A percentile compares a stretch with the other conserved stretches of the same genome.
Evolutionary conservation across 1,140 invertebrate species (phyloP).

Genomic region (Caenorhabditis brenneri): DNA sequence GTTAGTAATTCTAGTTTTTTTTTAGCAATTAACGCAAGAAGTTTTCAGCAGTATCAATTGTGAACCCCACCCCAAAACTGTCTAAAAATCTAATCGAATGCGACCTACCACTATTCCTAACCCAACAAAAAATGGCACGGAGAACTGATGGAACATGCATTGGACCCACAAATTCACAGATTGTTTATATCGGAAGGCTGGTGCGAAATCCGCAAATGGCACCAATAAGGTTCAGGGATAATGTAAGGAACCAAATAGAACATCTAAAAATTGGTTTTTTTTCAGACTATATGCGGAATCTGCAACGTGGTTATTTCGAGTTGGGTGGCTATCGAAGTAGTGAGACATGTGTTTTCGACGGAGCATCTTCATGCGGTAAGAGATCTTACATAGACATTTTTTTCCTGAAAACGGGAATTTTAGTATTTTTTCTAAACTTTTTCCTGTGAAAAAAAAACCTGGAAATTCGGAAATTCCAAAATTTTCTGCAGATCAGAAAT

Average conservation of each 20-base stretch:
- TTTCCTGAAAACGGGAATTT: too few species aligned
- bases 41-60: not conserved
- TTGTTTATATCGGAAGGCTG: not conserved
- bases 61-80: not conserved
- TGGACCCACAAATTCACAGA: not conserved
- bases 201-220: not conserved
- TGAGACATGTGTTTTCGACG: not conserved
- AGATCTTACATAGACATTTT: too few species aligned
- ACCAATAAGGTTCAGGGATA: too few species aligned
- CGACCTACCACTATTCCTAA: not conserved
- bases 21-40: too few species aligned
- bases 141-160: not conserved
- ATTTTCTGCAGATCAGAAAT: too few species aligned
- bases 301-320: not conserved
- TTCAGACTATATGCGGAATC: not conserved
- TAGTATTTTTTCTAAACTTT: too few species aligned
- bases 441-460: too few species aligned
- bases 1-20: not conserved
- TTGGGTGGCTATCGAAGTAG: not conserved
- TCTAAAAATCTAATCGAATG: not conserved
- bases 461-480: too few species aligned
- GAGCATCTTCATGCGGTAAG: not conserved
- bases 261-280: not conserved
- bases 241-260: not conserved
- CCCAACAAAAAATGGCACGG: not conserved